These are phyloP conservation scores for Tetrao urogallus DNA, from an alignment of 2,113 vertebrate species.

Conservation along the genomic window DNA sequence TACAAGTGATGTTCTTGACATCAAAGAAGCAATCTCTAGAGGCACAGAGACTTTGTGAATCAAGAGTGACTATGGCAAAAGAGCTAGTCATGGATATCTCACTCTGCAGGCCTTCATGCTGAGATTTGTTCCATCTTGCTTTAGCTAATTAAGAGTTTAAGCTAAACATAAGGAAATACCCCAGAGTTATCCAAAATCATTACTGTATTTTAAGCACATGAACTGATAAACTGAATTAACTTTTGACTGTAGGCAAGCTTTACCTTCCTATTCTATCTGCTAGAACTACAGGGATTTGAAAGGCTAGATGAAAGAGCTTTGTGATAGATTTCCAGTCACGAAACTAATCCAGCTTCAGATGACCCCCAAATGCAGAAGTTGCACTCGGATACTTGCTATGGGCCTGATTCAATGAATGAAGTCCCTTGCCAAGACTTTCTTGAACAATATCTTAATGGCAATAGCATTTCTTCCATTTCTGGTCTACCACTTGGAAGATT, in stretches of 20 bases:
- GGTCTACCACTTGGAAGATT: not conserved
- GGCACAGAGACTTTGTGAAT: not conserved
- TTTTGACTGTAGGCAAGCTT: not conserved
- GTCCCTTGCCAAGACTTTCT: not conserved
- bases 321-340: not conserved
- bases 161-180: not conserved
- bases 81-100: not conserved
- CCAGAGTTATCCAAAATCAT: not conserved
- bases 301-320: not conserved
- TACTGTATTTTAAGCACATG: not conserved
- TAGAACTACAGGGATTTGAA: not conserved
- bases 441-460: not conserved
- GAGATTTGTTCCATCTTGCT: not conserved
- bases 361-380: not conserved
- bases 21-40: not conserved
- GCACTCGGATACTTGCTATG: not conserved
- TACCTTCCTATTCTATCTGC: not conserved
- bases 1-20: not conserved
- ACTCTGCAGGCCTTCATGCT: fast-evolving
- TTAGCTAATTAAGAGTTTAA: not conserved
- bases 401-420: not conserved
- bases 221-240: slow-evolving; percentile 1
- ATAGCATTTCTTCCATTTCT: not conserved
- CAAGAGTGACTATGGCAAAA: not conserved
- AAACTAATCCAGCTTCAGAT: not conserved